Evolutionary conservation across 2,113 vertebrate genomes (phyloP).

Genomic region (Gnathonemus echidnorhynchus): DNA sequence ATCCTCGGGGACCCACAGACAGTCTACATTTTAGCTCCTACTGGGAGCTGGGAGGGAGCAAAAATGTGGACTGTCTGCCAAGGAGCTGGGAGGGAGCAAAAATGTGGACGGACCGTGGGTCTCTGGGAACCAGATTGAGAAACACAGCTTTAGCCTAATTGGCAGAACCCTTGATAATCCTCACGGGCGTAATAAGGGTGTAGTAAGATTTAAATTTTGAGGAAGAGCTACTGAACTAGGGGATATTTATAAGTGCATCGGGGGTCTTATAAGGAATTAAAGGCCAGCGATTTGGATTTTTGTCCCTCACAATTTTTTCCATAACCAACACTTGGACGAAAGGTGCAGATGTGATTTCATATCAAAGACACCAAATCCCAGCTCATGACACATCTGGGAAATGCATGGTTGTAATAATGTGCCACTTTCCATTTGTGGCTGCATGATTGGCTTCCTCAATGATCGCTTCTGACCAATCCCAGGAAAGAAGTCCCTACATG

Average conservation of each 20-base stretch:
- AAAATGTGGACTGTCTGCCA: neutral
- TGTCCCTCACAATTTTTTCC: neutral
- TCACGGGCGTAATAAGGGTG: neutral
- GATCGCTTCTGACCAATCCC: neutral
- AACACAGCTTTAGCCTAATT: neutral
- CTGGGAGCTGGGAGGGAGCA: neutral
- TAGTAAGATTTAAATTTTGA: neutral
- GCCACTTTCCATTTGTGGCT: neutral
- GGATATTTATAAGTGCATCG: neutral
- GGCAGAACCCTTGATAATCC: slow-evolving; percentile 1
- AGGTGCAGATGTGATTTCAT: neutral
- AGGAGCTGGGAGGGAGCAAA: no score
- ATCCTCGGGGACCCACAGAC: neutral
- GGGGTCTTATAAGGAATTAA: neutral
- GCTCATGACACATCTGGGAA: neutral
- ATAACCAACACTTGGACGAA: neutral
- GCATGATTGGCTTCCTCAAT: neutral
- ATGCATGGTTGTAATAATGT: neutral
- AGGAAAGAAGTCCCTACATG: neutral
- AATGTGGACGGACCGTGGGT: neutral
- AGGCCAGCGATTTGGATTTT: neutral
- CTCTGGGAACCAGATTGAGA: neutral
- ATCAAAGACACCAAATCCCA: neutral
- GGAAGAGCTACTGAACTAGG: neutral
- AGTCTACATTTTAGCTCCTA: neutral